These are phyloP conservation scores for Paralvinella palmiformis DNA, from an alignment of 1,140 invertebrate species.

Conservation along the genomic window DNA sequence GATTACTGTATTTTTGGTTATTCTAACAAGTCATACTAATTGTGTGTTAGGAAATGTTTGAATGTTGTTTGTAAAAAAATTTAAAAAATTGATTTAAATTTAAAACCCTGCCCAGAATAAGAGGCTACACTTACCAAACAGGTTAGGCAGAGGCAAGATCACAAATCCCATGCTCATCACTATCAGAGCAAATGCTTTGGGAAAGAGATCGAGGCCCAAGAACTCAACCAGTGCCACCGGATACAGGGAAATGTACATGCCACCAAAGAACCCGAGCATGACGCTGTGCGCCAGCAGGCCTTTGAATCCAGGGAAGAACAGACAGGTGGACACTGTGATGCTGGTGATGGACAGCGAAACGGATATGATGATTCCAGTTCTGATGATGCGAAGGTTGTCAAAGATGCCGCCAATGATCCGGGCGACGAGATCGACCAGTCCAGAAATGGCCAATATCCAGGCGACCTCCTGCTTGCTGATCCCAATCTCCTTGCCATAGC, in stretches of 20 bases:
- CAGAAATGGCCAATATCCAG: neutral
- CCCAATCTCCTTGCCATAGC: neutral
- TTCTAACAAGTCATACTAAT: too few species aligned
- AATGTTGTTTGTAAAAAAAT: too few species aligned
- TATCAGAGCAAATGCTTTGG: neutral
- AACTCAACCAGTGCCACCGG: slow-evolving; percentile 2
- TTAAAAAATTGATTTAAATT: too few species aligned
- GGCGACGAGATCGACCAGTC: slow-evolving; percentile 6
- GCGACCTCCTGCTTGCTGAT: neutral
- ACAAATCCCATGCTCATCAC: slow-evolving; percentile 1
- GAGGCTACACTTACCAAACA: slow-evolving; percentile 2
- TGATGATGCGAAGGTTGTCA: neutral
- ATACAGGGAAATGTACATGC: neutral
- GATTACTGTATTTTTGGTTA: too few species aligned
- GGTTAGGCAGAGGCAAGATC: neutral
- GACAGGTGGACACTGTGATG: neutral
- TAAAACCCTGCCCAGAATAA: too few species aligned
- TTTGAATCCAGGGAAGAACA: neutral
- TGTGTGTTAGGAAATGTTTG: too few species aligned
- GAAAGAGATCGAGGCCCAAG: neutral
- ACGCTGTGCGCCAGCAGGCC: neutral
- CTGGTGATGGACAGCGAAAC: neutral
- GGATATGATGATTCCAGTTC: neutral
- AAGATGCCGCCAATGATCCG: slow-evolving; percentile 12
- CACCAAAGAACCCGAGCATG: neutral